These are phyloP conservation scores for Papilio demoleus DNA, from an alignment of 2,888 invertebrate genomes.

Conservation along the genomic window DNA sequence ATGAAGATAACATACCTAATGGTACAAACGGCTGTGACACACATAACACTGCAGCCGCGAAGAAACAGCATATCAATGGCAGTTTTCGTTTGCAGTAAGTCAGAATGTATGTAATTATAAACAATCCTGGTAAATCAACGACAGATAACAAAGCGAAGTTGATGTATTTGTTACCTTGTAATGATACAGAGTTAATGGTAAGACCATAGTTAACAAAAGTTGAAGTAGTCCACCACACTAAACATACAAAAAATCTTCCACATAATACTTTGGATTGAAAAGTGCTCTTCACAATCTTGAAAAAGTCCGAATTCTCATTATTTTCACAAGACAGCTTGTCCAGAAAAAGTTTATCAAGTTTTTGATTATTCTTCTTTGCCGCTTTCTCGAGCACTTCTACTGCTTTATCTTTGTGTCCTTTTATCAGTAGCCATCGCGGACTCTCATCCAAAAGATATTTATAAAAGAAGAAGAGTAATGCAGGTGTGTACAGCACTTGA, in stretches of 20 bases:
- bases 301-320: constrained; percentile 54
- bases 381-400: constrained; percentile 84
- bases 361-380: constrained; percentile 74
- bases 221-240: constrained; percentile 84
- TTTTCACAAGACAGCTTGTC: constrained; percentile 57
- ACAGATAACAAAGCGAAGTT: constrained; percentile 86
- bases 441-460: constrained; percentile 88
- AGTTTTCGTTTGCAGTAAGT: constrained; percentile 81
- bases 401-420: constrained; percentile 86
- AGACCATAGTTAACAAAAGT: constrained; percentile 91
- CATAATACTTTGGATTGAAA: constrained; percentile 63
- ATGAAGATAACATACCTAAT: constrained; percentile 59
- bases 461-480: constrained; percentile 86
- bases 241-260: constrained; percentile 67
- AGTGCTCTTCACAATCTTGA: constrained; percentile 59
- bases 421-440: constrained; percentile 91
- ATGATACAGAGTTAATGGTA: constrained; percentile 88
- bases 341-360: constrained; percentile 57
- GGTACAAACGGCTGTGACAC: constrained; percentile 84
- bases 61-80: constrained; percentile 80
- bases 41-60: constrained; percentile 83
- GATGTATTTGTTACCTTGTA: constrained; percentile 89
- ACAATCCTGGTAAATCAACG: constrained; percentile 84
- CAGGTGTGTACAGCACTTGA: constrained; percentile 87
- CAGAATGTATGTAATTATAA: constrained; percentile 80